Evolutionary conservation across 2,797 vertebrate species (phyloP).

Genomic region (Knipowitschia caucasica): DNA sequence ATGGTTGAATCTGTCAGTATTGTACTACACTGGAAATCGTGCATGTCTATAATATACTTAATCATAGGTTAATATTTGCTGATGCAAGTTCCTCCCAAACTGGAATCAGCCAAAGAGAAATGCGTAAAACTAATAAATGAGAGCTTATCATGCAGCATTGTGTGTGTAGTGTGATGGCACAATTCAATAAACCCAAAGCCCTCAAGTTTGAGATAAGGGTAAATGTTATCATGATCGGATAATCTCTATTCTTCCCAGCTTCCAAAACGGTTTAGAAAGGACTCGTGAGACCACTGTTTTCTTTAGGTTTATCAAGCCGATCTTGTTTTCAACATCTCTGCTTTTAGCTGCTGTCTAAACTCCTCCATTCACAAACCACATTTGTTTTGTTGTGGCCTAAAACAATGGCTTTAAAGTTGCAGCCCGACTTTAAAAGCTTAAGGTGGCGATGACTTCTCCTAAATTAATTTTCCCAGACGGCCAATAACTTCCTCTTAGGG

Average conservation of each 20-base stretch:
- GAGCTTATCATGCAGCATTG: slow-evolving; percentile 18
- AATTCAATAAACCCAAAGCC: slow-evolving; percentile 27
- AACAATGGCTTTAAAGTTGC: slow-evolving; percentile 64
- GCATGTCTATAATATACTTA: background rate
- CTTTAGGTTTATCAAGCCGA: slow-evolving; percentile 31
- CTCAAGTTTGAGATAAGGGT: slow-evolving; percentile 18
- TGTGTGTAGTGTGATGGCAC: background rate
- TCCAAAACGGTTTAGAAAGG: slow-evolving; percentile 19
- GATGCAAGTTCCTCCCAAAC: background rate
- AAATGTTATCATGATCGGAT: slow-evolving; percentile 39
- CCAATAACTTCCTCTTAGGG: slow-evolving; percentile 82
- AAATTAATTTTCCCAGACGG: slow-evolving; percentile 83
- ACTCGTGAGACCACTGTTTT: slow-evolving; percentile 14
- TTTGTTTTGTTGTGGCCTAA: slow-evolving; percentile 38
- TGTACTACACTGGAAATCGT: background rate
- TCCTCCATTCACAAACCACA: slow-evolving; percentile 27
- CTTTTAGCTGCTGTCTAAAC: slow-evolving; percentile 26
- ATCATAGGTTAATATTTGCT: background rate
- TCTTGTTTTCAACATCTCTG: slow-evolving; percentile 34
- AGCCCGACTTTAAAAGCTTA: slow-evolving; percentile 39
- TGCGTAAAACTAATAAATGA: background rate
- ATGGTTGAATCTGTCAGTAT: background rate
- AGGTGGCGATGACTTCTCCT: slow-evolving; percentile 37
- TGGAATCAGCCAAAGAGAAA: background rate
- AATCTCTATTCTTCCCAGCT: slow-evolving; percentile 20